Base-by-base conservation (phyloP, 2,113 vertebrate species). In the Oplegnathus fasciatus region DNA sequence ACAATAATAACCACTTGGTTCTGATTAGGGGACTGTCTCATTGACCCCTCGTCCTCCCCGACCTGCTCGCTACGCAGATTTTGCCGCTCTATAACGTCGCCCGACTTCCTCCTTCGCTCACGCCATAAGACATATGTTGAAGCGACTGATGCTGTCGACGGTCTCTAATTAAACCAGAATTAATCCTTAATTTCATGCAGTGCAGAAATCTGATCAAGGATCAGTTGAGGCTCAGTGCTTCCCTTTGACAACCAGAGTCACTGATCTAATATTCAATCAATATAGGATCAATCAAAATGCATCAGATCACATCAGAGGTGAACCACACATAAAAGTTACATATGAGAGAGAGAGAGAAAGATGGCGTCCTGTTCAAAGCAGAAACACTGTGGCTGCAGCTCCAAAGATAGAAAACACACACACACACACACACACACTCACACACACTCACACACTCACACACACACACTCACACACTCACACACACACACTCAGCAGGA, bases 291-390 rank as follows among this genome's bases (percentile, higher is more conserved):
- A 46, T 61, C 42, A 37, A 37, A 32, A 18, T 5, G 1, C 32
- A 28, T 73, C 42, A 24, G 1, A 22, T 30, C 71, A 28, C 73
- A 82, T 69, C 74, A 74, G 55, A 70, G 54, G 60, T 11, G 44
- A 77, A 58, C 1, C 20, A 24, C 46, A 6, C 26, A 78, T 67
- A 6, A 55, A 67, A 57, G 40, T 66, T 17, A 66, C 18, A 65
- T 65, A 32, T n/a, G 64, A 66, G 74, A 65, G 42, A 40, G 55
- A 48, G 37, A 67, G 57, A 60, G 72, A 52, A 28, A 71, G 74
- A 85, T 75, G 82, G 57, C 67, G 2, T 70, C 75, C 30, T 42
- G 58, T 75, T 83, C 65, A 62, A 73, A 83, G 64, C 60, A 75
- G 30, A 70, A 52, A 69, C 54, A 34, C 58, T 48, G 30, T 17